Evolutionary conservation across 2,888 invertebrate genomes (phyloP).

Genomic region (Bombylius discolor): DNA sequence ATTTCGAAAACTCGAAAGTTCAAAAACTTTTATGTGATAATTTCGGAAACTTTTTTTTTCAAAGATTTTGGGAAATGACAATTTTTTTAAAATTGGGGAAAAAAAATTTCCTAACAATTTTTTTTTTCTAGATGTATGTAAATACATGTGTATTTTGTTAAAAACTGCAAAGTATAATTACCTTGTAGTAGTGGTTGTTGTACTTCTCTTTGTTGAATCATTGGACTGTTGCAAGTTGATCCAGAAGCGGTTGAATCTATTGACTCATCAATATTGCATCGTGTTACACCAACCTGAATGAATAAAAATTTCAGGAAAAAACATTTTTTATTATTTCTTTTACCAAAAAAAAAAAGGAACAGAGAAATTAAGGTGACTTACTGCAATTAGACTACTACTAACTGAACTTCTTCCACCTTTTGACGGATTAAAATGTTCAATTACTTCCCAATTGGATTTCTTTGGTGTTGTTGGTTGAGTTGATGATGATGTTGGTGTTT

Average conservation of each 20-base stretch:
- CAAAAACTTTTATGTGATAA: too few species aligned
- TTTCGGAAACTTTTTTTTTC: too few species aligned
- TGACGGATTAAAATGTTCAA: slow-evolving; percentile 65
- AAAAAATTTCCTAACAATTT: too few species aligned
- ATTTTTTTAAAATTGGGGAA: too few species aligned
- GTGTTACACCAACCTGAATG: slow-evolving; percentile 33
- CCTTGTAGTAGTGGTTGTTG: slow-evolving; percentile 26
- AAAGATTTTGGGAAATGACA: too few species aligned
- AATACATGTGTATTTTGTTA: too few species aligned
- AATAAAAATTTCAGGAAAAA: not conserved
- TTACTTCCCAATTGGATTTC: slow-evolving; percentile 85
- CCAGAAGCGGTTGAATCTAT: slow-evolving; percentile 35
- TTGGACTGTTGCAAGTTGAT: slow-evolving; percentile 35
- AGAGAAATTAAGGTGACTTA: slow-evolving; percentile 29
- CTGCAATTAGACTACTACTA: slow-evolving; percentile 50
- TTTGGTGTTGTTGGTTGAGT: slow-evolving; percentile 50
- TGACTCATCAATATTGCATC: slow-evolving; percentile 36
- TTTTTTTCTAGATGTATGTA: too few species aligned
- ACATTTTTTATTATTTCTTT: not conserved
- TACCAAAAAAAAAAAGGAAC: not conserved
- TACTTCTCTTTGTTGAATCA: slow-evolving; percentile 34
- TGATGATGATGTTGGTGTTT: slow-evolving; percentile 26
- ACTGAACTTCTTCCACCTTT: slow-evolving; percentile 47
- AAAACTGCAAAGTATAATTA: not conserved
- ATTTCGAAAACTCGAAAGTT: too few species aligned